Conservation (phyloP, 2,797 vertebrate genomes). For the Lagorchestes hirsutus region DNA sequence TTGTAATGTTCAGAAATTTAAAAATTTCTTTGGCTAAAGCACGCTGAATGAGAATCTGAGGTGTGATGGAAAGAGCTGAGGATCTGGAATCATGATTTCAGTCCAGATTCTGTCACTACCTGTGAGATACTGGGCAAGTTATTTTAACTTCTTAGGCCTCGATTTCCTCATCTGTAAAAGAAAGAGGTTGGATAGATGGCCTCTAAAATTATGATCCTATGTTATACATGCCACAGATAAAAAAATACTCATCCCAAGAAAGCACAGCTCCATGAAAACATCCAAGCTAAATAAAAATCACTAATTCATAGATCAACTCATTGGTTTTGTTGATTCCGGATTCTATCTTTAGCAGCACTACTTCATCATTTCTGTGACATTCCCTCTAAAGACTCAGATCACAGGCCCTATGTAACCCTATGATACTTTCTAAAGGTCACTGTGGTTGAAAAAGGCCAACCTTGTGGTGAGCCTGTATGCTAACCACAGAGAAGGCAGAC, state of each 20-base stretch:
- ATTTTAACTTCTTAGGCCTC: neutral
- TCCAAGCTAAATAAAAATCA: neutral
- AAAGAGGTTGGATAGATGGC: neutral
- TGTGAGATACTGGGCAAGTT: neutral
- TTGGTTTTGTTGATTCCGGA: no score
- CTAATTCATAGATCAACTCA: neutral
- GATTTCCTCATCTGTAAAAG: neutral
- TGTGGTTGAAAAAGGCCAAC: no score
- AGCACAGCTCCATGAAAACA: neutral
- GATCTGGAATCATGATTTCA: neutral
- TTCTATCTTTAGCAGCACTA: neutral
- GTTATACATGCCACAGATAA: neutral
- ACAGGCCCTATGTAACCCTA: no score
- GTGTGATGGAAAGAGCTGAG: neutral
- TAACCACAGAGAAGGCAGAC: no score
- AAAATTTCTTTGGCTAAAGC: neutral
- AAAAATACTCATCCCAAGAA: neutral
- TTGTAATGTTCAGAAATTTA: neutral
- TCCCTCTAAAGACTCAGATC: neutral
- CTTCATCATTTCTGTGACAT: neutral
- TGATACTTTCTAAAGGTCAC: no score
- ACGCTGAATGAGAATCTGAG: fast-evolving
- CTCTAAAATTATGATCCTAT: neutral
- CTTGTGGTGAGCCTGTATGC: no score
- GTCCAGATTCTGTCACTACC: neutral